Conservation (phyloP, 2,797 vertebrate species). For the Malacoctenus gilli region DNA sequence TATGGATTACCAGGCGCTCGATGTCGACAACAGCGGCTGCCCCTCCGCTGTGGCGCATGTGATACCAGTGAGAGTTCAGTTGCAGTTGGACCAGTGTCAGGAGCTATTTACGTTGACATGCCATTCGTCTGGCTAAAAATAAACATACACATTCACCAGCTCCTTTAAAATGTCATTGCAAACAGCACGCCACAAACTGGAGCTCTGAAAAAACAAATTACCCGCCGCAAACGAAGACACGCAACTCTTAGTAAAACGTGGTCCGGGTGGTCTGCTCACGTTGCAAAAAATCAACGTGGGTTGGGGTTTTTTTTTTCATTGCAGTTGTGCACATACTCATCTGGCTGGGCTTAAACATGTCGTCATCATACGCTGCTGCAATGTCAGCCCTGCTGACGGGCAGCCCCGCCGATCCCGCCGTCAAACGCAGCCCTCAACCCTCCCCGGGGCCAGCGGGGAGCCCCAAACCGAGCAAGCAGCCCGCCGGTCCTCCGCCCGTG, state of each 20-base stretch:
- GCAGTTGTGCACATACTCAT: constrained; percentile 6
- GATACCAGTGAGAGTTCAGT: constrained; percentile 44
- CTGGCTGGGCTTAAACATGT: constrained; percentile 52
- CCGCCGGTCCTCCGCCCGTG: constrained; percentile 18
- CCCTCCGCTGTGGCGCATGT: constrained; percentile 14
- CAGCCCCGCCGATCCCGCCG: constrained; percentile 15
- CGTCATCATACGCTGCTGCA: constrained; percentile 74
- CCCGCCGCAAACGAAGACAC: background rate
- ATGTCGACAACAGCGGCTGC: constrained; percentile 39
- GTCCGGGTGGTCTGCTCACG: too few species aligned
- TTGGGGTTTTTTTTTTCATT: constrained; percentile 18
- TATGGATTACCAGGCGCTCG: background rate
- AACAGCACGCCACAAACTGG: constrained; percentile 16
- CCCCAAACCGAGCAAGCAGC: constrained; percentile 20
- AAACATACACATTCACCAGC: constrained; percentile 49
- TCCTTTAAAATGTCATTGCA: constrained; percentile 64
- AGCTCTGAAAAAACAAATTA: constrained; percentile 14
- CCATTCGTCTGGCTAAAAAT: constrained; percentile 73
- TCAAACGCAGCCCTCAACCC: constrained; percentile 10
- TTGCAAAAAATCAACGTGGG: background rate
- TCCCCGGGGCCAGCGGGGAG: background rate
- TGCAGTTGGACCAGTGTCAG: constrained; percentile 60
- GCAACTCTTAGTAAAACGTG: background rate
- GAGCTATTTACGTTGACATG: constrained; percentile 75
- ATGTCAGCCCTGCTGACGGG: constrained; percentile 64